A percentile compares a stretch with the other conserved stretches of the same genome.
phyloP scores from a whole-genome alignment of 2,113 vertebrate genomes.

The Sylvilagus bachmani region DNA sequence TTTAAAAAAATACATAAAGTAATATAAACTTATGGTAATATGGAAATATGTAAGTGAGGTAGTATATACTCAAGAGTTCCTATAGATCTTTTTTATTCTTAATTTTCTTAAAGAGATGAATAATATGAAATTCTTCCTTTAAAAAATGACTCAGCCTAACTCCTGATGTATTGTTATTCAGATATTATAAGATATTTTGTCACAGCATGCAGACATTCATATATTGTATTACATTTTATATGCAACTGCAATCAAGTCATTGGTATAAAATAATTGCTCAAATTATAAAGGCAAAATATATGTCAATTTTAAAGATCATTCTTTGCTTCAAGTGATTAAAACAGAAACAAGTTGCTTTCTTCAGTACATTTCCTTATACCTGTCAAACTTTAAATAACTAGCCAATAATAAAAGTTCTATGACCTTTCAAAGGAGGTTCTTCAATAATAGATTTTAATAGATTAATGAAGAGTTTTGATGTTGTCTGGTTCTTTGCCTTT shows the following conservation, averaged over 20 bases:
- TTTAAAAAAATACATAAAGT: too few relatives aligned
- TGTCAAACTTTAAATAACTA: not conserved
- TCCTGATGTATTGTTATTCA: not conserved
- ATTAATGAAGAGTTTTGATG: not conserved
- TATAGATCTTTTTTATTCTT: not conserved
- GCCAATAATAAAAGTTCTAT: not conserved
- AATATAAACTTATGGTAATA: not conserved
- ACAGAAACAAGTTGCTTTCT: not conserved
- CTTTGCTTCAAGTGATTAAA: not conserved
- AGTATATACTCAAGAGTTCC: not conserved
- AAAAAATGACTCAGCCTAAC: not conserved
- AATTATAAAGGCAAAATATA: slow-evolving; percentile 51
- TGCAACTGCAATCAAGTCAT: not conserved
- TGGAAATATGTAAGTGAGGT: not conserved
- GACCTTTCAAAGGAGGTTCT: not conserved
- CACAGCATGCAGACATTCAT: not conserved
- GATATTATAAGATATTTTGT: not conserved
- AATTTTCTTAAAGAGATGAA: not conserved
- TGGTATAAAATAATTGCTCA: not conserved
- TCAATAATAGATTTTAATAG: slow-evolving; percentile 13
- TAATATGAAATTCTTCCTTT: not conserved
- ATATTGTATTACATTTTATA: not conserved
- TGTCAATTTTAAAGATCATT: not conserved
- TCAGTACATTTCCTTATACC: not conserved
- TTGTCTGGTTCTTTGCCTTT: slow-evolving; percentile 9